Base-by-base conservation (phyloP, 2,888 invertebrate species). In the Toxonevra muliebris region DNA sequence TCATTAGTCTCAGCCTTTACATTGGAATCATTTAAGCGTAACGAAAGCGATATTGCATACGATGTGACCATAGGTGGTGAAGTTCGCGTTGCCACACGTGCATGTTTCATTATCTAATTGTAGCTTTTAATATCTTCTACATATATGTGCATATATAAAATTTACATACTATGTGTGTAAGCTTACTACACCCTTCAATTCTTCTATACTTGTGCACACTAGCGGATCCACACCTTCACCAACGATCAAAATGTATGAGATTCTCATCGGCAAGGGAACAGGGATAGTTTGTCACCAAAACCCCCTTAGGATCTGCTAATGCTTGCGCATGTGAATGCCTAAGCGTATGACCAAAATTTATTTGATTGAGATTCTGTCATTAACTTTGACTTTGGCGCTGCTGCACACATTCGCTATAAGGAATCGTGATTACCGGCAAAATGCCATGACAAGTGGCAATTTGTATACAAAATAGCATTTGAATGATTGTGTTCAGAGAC, bases 371-470 rank as follows among this genome's bases (percentile, higher is more conserved):
- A 30, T 30, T 30, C 30, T 30, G 7, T 2, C 30, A 30, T 30
- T 30, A 30, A 30, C 30, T 4, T 30, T 30, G 20, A 8, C 13
- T 19, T 43, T 59, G 43, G 50, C 42, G 17, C n/a, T n/a, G n/a
- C n/a, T n/a, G n/a, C n/a, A n/a, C n/a, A n/a, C n/a, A n/a, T 57
- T n/a, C n/a, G n/a, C n/a, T n/a, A n/a, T n/a, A n/a, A 40, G 71
- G 72, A 70, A 74, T 77, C 76, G 79, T 80, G 80, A 80, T 80
- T 79, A 80, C 79, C 76, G 77, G 76, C 79, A 74, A 30, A 30
- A 30, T 76, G 78, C 74, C 80, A 76, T 80, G 80, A 79, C 79
- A 79, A 79, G 77, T 78, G 79, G 75, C 76, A 76, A 79, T 79
- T 79, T 79, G 79, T 76, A 73, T 69, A 74, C 72, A 71, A 74